phyloP scores from a whole-genome alignment of 2,888 invertebrate genomes.

The Isoperla grammatica region DNA sequence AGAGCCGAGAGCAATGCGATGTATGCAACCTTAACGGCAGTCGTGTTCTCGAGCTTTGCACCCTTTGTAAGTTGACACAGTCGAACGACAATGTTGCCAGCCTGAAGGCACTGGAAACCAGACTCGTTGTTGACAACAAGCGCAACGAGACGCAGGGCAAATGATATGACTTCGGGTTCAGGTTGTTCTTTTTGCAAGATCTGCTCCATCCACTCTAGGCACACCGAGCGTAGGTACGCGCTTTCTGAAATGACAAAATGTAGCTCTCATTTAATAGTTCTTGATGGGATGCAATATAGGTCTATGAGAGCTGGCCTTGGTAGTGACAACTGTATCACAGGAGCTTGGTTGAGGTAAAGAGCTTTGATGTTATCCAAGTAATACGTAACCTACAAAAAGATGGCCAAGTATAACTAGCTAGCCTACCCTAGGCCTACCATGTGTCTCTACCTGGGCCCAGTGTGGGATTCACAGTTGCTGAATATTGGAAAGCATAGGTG shows the following conservation, averaged over 20 bases:
- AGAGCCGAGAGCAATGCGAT: conserved; percentile 57
- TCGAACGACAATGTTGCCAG: conserved; percentile 43
- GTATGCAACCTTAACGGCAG: conserved; percentile 62
- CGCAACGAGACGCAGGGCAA: conserved; percentile 59
- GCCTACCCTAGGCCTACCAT: no score
- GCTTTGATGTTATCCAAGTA: no score
- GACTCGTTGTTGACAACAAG: conserved; percentile 54
- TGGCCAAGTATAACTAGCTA: no score
- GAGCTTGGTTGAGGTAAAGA: no score
- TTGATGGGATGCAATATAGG: neutral
- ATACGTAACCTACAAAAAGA: no score
- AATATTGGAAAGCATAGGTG: no score
- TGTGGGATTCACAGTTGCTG: no score
- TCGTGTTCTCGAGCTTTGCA: conserved; percentile 43
- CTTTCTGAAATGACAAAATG: neutral
- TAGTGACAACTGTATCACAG: no score
- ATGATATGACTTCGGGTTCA: conserved; percentile 50
- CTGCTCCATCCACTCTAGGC: conserved; percentile 27
- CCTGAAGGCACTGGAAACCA: conserved; percentile 52
- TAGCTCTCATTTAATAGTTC: neutral
- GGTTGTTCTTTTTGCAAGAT: conserved; percentile 38
- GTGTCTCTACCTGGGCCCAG: no score
- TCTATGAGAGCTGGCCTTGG: no score
- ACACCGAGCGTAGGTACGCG: neutral
- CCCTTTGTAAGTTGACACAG: conserved; percentile 41